These are phyloP conservation scores for Drosophila vallismaia DNA, from an alignment of 2,888 invertebrate genomes.

Conservation along the genomic window DNA sequence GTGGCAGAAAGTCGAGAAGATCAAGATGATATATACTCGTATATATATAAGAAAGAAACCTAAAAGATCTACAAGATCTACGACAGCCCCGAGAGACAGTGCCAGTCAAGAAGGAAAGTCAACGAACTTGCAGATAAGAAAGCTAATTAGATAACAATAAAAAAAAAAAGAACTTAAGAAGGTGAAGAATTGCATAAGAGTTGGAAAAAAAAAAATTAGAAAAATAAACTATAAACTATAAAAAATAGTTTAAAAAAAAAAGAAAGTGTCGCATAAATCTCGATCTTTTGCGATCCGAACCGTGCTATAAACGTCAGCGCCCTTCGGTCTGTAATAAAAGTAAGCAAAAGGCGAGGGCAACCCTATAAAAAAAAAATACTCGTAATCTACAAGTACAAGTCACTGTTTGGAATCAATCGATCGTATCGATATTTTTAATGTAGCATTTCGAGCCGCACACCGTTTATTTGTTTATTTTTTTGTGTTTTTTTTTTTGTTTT, in stretches of 20 bases:
- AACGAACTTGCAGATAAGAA: conserved; percentile 3
- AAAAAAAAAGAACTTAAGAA: background rate
- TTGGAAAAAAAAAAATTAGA: too few relatives aligned
- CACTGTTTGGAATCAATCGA: conserved; percentile 10
- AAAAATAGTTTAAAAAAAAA: too few relatives aligned
- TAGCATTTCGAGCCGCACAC: conserved; percentile 6
- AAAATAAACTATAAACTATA: too few relatives aligned
- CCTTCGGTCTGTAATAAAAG: too few relatives aligned
- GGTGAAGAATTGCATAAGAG: too few relatives aligned
- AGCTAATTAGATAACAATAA: conserved; percentile 8
- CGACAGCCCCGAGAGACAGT: conserved; percentile 2
- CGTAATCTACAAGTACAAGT: background rate
- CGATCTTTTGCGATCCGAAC: too few relatives aligned
- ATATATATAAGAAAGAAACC: background rate
- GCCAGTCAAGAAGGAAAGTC: background rate
- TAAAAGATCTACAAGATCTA: conserved; percentile 8
- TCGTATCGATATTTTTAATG: conserved; percentile 3
- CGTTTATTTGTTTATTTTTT: background rate
- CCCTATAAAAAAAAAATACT: background rate
- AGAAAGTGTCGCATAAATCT: too few relatives aligned
- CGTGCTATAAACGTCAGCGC: too few relatives aligned
- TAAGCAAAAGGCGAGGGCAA: background rate
- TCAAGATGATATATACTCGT: conserved; percentile 13
- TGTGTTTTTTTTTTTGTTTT: background rate
- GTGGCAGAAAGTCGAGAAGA: conserved; percentile 17